phyloP scores from a whole-genome alignment of 2,888 invertebrate genomes.

The Microctonus hyperodae region DNA sequence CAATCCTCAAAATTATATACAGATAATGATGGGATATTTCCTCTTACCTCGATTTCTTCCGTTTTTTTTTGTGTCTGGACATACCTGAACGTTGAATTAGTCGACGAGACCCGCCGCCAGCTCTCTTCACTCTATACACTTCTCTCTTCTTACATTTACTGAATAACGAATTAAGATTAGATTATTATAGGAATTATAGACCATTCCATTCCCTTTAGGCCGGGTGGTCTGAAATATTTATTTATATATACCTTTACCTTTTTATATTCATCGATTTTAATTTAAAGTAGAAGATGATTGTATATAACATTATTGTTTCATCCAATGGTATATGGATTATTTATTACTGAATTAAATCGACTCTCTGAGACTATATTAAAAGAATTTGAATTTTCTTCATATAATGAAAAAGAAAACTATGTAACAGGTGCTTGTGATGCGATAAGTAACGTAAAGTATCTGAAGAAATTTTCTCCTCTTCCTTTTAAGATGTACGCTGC shows the following conservation, averaged over 20 bases:
- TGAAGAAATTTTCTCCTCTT: background rate
- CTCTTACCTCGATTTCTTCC: background rate
- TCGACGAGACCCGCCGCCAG: background rate
- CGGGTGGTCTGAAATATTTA: constrained; percentile 3
- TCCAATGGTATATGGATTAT: background rate
- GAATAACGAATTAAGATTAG: constrained; percentile 11
- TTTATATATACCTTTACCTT: background rate
- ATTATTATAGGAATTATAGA: background rate
- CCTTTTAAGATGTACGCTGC: background rate
- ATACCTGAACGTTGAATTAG: constrained; percentile 29
- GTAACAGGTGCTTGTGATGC: constrained; percentile 17
- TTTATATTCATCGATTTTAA: background rate
- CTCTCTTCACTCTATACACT: background rate
- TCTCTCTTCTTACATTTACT: background rate
- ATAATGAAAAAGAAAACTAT: background rate
- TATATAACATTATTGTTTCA: background rate
- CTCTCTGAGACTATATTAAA: background rate
- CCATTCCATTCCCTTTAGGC: background rate
- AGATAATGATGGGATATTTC: constrained; percentile 22
- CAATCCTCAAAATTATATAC: constrained; percentile 24
- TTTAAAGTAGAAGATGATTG: background rate
- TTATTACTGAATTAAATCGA: background rate
- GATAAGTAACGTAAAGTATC: background rate
- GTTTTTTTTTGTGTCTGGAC: constrained; percentile 8
- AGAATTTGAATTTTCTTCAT: background rate